Conservation (phyloP, 2,797 vertebrate genomes). For the Amniataba percoides region DNA sequence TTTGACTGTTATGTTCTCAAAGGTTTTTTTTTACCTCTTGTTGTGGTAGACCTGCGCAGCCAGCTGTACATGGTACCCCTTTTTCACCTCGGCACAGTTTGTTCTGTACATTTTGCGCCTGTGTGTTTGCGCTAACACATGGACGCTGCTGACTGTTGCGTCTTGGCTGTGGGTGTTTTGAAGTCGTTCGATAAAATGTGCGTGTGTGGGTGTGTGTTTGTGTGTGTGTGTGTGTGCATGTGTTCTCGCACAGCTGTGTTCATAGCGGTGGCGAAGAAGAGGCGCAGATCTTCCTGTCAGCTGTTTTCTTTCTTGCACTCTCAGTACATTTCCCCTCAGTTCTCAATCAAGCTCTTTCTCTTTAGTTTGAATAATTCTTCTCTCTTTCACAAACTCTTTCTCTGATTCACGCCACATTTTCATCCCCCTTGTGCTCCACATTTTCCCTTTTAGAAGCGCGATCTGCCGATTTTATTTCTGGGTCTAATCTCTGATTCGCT, state of each 20-base stretch:
- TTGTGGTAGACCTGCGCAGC: conserved; percentile 11
- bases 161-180: conserved; percentile 64
- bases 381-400: not conserved
- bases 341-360: conserved; percentile 14
- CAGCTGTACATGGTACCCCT: conserved; percentile 14
- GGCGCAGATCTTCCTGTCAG: conserved; percentile 76
- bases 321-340: conserved; percentile 25
- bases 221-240: conserved; percentile 18
- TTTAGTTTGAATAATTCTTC: conserved; percentile 4
- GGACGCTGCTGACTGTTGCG: conserved; percentile 38
- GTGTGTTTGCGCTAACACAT: conserved; percentile 49
- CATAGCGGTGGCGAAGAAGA: conserved; percentile 28
- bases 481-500: conserved; percentile 26
- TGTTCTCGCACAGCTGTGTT: conserved; percentile 68
- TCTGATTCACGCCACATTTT: not conserved
- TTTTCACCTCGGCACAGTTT: conserved; percentile 31
- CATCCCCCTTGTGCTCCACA: not conserved
- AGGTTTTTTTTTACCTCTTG: not conserved
- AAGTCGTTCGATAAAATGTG: conserved; percentile 41
- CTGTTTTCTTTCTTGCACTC: conserved; percentile 59
- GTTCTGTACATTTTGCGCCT: conserved; percentile 51
- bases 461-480: conserved; percentile 11
- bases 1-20: conserved; percentile 1
- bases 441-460: not conserved
- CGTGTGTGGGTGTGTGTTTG: conserved; percentile 22